Conservation (phyloP, 2,113 vertebrate species). For the Bufo bufo region DNA sequence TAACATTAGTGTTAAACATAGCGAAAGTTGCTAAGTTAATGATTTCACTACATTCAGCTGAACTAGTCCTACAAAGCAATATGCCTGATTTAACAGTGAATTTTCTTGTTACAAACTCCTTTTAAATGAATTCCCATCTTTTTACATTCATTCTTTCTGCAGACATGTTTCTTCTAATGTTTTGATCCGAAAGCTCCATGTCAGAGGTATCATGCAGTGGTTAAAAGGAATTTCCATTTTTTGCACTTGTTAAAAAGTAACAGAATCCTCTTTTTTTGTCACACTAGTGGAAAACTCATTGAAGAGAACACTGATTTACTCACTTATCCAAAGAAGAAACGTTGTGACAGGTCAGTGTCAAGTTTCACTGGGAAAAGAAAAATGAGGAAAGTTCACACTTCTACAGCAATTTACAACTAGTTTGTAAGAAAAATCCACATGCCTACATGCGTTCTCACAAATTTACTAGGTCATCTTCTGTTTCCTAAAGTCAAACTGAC, state of each 20-base stretch:
- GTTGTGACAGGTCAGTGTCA: conserved; percentile 52
- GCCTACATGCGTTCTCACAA: conserved; percentile 40
- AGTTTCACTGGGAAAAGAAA: conserved; percentile 39
- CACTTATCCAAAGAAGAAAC: conserved; percentile 47
- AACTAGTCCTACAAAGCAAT: too few relatives aligned
- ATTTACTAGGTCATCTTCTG: not conserved
- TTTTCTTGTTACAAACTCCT: too few relatives aligned
- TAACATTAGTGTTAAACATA: too few relatives aligned
- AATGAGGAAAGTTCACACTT: not conserved
- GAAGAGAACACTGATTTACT: conserved; percentile 47
- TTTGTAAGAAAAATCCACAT: conserved; percentile 54
- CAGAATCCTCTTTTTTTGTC: conserved; percentile 51
- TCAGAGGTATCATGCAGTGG: not conserved
- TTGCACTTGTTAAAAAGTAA: conserved; percentile 61
- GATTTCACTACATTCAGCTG: too few relatives aligned
- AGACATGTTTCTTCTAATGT: not conserved
- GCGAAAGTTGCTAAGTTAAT: too few relatives aligned
- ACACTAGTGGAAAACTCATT: conserved; percentile 48
- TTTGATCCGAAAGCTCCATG: not conserved
- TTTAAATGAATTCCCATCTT: not conserved
- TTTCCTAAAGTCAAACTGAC: conserved; percentile 25
- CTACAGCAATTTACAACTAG: conserved; percentile 35
- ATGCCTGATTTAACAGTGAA: too few relatives aligned
- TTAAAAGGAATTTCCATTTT: not conserved
- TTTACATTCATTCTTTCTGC: not conserved